Evolutionary conservation across 2,888 invertebrate genomes (phyloP).

Genomic region (Seira sanloemensis): DNA sequence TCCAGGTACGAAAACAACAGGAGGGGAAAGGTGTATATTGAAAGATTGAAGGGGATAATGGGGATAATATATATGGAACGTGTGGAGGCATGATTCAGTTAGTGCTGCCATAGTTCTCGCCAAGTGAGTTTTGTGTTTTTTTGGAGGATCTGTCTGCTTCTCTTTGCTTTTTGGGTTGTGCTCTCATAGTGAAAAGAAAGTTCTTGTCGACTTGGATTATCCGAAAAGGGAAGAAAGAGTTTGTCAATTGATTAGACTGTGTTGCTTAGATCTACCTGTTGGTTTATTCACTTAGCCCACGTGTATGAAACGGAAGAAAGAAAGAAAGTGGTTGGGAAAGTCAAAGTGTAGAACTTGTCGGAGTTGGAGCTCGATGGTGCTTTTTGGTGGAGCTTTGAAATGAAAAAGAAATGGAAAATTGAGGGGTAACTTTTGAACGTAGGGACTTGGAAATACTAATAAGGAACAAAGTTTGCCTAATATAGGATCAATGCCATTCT

Average conservation of each 20-base stretch:
- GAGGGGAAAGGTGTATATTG: no score
- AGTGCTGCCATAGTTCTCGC: no score
- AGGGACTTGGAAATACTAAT: no score
- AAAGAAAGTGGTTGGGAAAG: background rate
- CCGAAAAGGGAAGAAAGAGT: background rate
- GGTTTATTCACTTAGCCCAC: constrained; percentile 62
- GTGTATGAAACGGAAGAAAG: constrained; percentile 29
- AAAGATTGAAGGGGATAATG: no score
- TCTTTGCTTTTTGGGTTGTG: no score
- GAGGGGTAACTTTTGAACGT: background rate
- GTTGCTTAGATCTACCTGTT: constrained; percentile 52
- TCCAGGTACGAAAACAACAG: no score
- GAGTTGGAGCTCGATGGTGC: background rate
- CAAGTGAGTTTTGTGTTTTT: no score
- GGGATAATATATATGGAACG: no score
- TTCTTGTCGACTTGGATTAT: background rate
- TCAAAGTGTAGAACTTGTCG: background rate
- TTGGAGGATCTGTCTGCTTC: no score
- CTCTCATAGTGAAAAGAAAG: background rate
- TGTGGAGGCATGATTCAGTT: no score
- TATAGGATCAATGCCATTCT: background rate
- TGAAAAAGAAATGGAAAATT: background rate
- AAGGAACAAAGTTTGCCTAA: background rate
- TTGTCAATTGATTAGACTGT: background rate
- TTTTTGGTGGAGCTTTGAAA: background rate